Conservation (phyloP, 2,113 vertebrate genomes). For the Mobula hypostoma region DNA sequence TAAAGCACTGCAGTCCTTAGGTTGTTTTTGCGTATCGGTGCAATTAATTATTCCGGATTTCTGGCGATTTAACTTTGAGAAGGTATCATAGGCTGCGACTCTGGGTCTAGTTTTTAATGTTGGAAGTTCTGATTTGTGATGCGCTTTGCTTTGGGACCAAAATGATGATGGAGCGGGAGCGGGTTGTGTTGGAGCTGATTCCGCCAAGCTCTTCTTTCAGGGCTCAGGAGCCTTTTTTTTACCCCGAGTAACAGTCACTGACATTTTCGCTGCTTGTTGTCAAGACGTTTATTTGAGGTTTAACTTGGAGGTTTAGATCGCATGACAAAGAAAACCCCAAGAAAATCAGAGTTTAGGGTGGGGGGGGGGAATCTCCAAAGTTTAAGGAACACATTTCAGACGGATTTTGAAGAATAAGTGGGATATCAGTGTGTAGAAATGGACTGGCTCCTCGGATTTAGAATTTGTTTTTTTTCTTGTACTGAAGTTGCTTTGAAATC, state of each 20-base stretch:
- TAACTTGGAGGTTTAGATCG: slow-evolving; percentile 4
- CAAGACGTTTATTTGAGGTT: not conserved
- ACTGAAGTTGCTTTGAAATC: not conserved
- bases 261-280: slow-evolving; percentile 30
- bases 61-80: slow-evolving; percentile 4
- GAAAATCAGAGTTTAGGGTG: not conserved
- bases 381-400: not conserved
- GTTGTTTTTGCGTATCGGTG: not conserved
- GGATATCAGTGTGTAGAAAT: not conserved
- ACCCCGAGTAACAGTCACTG: not conserved
- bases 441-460: not conserved
- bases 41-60: not conserved
- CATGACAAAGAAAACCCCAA: not conserved
- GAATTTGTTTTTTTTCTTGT: not conserved
- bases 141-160: not conserved
- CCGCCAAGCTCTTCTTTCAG: not conserved
- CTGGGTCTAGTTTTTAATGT: not conserved
- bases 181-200: not conserved
- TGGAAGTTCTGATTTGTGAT: slow-evolving; percentile 20
- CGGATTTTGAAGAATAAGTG: not conserved
- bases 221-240: not conserved
- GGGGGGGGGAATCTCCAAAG: not conserved
- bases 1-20: not conserved
- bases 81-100: not conserved
- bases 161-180: not conserved